phyloP scores from a whole-genome alignment of 2,797 vertebrate genomes.

The Hirundo rustica region DNA sequence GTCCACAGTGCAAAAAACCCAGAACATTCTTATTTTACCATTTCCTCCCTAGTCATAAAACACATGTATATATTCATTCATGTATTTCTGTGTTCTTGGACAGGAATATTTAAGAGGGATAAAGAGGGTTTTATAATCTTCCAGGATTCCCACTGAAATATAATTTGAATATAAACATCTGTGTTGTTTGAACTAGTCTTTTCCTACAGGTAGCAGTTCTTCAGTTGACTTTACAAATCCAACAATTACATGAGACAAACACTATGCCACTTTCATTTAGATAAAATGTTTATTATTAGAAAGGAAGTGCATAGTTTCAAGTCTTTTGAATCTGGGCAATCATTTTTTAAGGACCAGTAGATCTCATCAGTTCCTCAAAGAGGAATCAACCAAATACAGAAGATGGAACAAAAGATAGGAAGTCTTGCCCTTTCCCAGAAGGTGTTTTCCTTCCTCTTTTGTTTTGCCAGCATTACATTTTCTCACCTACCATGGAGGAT shows the following conservation, averaged over 20 bases:
- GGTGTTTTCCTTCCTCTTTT: neutral
- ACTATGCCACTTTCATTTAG: neutral
- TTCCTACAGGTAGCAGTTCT: neutral
- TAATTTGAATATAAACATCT: neutral
- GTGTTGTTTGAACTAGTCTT: neutral
- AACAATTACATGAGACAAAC: constrained; percentile 18
- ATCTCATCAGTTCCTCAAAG: neutral
- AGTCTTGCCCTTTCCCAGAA: neutral
- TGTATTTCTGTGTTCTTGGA: neutral
- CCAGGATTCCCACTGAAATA: neutral
- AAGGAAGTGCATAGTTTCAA: neutral
- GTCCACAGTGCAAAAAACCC: neutral
- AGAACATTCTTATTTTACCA: neutral
- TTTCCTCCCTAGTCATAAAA: neutral
- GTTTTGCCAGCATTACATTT: neutral
- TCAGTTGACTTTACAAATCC: neutral
- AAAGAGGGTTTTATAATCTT: neutral
- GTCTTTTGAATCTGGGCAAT: neutral
- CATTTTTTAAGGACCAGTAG: neutral
- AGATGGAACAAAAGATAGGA: neutral
- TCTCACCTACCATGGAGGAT: neutral
- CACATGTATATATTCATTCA: neutral
- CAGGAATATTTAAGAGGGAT: neutral
- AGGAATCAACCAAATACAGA: neutral
- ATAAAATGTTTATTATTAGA: constrained; percentile 7